These are phyloP conservation scores for Bathynomus jamesi DNA, from an alignment of 1,140 invertebrate genomes.

Conservation along the genomic window DNA sequence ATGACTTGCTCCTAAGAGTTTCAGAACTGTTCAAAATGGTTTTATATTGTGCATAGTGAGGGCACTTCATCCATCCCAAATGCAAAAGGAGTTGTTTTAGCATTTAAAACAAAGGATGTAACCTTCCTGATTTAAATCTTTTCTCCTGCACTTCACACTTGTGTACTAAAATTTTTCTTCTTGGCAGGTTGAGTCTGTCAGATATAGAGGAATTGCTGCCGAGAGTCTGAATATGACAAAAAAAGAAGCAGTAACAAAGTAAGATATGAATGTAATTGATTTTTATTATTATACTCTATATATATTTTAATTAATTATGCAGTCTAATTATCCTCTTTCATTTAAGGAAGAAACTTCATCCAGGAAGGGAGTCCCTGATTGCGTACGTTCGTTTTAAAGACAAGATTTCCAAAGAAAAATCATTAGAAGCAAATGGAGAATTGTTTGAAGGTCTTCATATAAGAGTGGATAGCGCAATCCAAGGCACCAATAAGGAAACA, in stretches of 20 bases:
- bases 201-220: background rate
- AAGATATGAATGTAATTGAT: background rate
- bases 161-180: background rate
- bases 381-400: slow-evolving; percentile 2
- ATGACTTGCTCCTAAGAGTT: too few species aligned
- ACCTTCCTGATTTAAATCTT: too few species aligned
- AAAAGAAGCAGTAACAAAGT: slow-evolving; percentile 1
- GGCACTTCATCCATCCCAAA: too few species aligned
- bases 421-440: slow-evolving; percentile 3
- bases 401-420: background rate
- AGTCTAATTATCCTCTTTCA: background rate
- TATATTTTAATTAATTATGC: background rate
- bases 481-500: background rate
- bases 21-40: background rate
- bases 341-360: background rate
- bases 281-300: background rate
- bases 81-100: too few species aligned
- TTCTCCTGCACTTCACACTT: background rate
- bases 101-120: too few species aligned
- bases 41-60: background rate
- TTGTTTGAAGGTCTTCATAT: background rate
- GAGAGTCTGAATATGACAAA: background rate
- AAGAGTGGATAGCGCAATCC: background rate
- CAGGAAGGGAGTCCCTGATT: background rate
- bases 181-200: background rate